Conservation (phyloP, 2,797 vertebrate genomes). For the Hipposideros larvatus region DNA sequence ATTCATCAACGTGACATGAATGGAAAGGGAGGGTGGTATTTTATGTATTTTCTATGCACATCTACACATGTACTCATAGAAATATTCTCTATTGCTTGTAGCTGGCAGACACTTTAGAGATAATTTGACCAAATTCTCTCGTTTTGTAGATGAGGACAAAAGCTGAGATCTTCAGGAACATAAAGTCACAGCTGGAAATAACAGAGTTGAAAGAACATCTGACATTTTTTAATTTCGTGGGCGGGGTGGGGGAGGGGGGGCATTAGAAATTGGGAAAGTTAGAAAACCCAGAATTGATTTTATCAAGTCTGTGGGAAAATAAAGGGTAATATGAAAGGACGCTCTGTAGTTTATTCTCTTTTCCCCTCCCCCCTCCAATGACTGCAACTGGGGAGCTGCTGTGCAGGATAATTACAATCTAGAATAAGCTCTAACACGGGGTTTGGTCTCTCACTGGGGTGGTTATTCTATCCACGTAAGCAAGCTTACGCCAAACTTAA, state of each 20-base stretch:
- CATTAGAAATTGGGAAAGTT: neutral
- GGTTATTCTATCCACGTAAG: neutral
- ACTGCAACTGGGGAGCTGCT: neutral
- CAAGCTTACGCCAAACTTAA: neutral
- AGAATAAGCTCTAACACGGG: neutral
- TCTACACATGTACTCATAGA: neutral
- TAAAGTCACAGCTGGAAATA: neutral
- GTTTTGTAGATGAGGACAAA: neutral
- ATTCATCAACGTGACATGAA: neutral
- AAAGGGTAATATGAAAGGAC: constrained; percentile 9
- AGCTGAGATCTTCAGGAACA: neutral
- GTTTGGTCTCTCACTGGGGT: neutral
- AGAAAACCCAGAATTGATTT: neutral
- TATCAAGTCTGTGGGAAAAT: neutral
- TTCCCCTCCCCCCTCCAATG: neutral
- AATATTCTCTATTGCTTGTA: neutral
- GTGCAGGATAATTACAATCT: neutral
- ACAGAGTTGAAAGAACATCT: neutral
- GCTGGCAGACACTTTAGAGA: neutral
- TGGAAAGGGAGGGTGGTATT: neutral
- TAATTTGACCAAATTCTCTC: neutral
- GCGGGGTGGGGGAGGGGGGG: too few relatives aligned
- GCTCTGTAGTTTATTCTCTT: neutral
- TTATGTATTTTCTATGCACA: neutral
- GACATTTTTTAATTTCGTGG: neutral